Evolutionary conservation across 2,888 invertebrate species (phyloP).

Genomic region (Globia sparganii): DNA sequence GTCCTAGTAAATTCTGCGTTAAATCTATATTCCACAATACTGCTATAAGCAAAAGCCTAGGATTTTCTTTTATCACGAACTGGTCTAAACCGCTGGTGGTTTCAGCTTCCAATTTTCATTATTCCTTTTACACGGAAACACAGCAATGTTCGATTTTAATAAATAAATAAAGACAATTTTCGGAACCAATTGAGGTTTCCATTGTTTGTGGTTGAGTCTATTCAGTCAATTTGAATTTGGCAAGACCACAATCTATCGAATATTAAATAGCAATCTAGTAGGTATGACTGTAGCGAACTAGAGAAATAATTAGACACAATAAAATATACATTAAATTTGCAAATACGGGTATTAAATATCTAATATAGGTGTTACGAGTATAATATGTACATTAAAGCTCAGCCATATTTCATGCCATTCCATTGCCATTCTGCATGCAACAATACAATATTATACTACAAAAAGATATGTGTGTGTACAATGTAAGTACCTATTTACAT

Average conservation of each 20-base stretch:
- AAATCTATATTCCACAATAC: conserved; percentile 4
- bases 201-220: conserved; percentile 1
- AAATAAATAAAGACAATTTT: conserved; percentile 13
- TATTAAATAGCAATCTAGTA: background rate
- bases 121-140: conserved; percentile 13
- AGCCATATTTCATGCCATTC: background rate
- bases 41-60: conserved; percentile 4
- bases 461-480: no score
- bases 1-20: conserved; percentile 13
- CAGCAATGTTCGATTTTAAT: background rate
- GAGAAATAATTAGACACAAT: background rate
- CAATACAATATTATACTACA: background rate
- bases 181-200: background rate
- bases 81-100: background rate
- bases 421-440: background rate
- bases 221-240: conserved; percentile 9
- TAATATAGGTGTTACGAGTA: background rate
- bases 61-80: conserved; percentile 22
- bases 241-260: conserved; percentile 11
- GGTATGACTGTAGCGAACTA: background rate
- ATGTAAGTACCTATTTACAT: no score
- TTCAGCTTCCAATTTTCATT: conserved; percentile 21
- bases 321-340: background rate
- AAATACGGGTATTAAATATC: background rate
- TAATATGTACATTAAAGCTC: background rate